These are phyloP conservation scores for Platycnemis pennipes DNA, from an alignment of 2,888 invertebrate species.

Conservation along the genomic window DNA sequence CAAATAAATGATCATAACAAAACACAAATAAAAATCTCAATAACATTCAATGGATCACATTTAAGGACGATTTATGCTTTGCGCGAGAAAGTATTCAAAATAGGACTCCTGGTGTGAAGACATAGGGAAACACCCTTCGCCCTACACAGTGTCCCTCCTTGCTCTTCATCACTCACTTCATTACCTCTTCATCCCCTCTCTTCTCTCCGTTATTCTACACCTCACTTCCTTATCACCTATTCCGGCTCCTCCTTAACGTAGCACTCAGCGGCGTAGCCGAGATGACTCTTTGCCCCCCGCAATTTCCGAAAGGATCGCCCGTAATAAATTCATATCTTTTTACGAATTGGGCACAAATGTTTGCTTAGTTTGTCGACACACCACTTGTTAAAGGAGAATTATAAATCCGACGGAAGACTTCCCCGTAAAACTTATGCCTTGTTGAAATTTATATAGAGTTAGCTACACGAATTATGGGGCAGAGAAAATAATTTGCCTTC, in stretches of 20 bases:
- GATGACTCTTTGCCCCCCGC: not conserved
- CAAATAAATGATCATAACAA: not conserved
- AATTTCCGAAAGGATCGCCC: not conserved
- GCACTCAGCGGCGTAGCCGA: not conserved
- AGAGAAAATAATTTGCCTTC: too few relatives aligned
- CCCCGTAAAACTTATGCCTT: too few relatives aligned
- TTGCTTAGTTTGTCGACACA: slow-evolving; percentile 19
- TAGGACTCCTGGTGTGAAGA: slow-evolving; percentile 44
- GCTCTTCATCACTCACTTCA: slow-evolving; percentile 31
- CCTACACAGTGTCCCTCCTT: slow-evolving; percentile 32
- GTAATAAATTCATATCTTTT: not conserved
- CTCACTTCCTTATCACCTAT: not conserved
- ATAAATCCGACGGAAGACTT: not conserved
- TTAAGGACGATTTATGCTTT: slow-evolving; percentile 34
- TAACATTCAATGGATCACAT: not conserved
- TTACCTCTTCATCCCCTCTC: not conserved
- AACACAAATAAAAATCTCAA: not conserved
- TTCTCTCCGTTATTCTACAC: not conserved
- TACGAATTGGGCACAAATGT: not conserved
- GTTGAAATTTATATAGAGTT: too few relatives aligned
- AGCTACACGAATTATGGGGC: too few relatives aligned
- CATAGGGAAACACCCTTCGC: slow-evolving; percentile 51
- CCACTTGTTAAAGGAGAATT: not conserved
- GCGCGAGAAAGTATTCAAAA: not conserved
- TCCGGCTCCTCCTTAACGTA: not conserved